These are phyloP conservation scores for Caenorhabditis briggsae DNA, from an alignment of 1,140 invertebrate species.

Conservation along the genomic window DNA sequence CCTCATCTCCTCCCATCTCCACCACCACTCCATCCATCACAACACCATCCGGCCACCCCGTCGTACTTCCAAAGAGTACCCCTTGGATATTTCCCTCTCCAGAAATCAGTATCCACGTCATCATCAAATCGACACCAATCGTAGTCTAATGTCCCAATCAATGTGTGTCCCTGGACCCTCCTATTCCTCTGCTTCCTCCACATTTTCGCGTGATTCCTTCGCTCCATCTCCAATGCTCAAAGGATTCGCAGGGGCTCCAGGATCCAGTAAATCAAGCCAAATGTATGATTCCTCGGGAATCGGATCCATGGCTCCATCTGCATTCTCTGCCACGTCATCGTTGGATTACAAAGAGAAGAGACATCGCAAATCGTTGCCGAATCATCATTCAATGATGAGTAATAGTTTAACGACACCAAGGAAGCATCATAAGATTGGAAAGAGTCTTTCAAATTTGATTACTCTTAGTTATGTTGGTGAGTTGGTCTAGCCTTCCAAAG, in stretches of 20 bases:
- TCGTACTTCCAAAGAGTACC: constrained; percentile 5
- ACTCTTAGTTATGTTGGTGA: constrained; percentile 56
- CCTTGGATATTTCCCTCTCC: neutral
- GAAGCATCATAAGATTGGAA: constrained; percentile 46
- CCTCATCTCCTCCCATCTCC: neutral
- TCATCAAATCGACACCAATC: constrained; percentile 28
- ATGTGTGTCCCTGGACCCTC: neutral
- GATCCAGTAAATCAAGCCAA: constrained; percentile 19
- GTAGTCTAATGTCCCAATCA: constrained; percentile 1
- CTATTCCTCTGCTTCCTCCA: neutral
- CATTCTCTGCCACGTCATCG: constrained; percentile 59
- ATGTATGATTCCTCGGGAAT: constrained; percentile 65
- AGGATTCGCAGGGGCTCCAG: neutral
- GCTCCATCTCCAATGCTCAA: neutral
- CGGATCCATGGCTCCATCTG: constrained; percentile 68
- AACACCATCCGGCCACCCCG: constrained; percentile 1
- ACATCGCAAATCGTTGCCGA: constrained; percentile 59
- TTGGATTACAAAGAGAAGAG: constrained; percentile 34
- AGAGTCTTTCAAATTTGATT: constrained; percentile 10
- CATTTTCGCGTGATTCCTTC: neutral
- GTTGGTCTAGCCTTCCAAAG: neutral
- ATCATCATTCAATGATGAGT: constrained; percentile 30
- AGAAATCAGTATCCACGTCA: neutral
- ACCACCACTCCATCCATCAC: neutral
- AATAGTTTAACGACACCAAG: constrained; percentile 59